Conservation (phyloP, 1,140 invertebrate genomes). For the Drosophila ficusphila region DNA sequence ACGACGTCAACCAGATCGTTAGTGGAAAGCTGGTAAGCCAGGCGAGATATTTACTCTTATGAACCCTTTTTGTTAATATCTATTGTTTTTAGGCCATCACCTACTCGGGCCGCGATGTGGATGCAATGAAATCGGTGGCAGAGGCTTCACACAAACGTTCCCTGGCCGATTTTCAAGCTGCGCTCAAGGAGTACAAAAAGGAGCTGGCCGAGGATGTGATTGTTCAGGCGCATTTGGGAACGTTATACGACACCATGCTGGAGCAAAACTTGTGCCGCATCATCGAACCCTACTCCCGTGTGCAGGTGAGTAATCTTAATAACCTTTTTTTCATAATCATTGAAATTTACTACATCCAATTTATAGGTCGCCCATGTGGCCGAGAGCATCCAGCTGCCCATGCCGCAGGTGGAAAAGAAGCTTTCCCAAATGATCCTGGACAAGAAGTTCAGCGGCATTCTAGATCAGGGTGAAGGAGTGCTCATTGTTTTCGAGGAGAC, state of each 20-base stretch:
- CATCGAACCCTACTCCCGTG: conserved; percentile 99
- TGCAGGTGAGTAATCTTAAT: conserved; percentile 89
- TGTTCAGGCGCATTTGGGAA: conserved; percentile 97
- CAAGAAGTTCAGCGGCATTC: conserved; percentile 97
- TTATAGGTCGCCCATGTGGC: conserved; percentile 91
- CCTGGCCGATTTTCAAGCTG: conserved; percentile 96
- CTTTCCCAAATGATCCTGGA: conserved; percentile 99
- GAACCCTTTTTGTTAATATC: background rate
- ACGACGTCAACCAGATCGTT: conserved; percentile 98
- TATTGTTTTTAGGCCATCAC: conserved; percentile 97
- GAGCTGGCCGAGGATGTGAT: conserved; percentile 98
- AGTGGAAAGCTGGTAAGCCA: conserved; percentile 92
- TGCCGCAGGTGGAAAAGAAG: conserved; percentile 98
- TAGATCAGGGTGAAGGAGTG: conserved; percentile 98
- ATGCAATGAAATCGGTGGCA: conserved; percentile 99
- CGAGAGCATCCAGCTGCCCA: conserved; percentile 93
- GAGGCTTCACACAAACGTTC: conserved; percentile 98
- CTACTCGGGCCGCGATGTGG: conserved; percentile 97
- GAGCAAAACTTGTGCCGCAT: conserved; percentile 99
- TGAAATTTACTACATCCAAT: conserved; percentile 13
- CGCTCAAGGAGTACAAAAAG: conserved; percentile 93
- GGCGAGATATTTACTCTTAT: background rate
- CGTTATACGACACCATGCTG: conserved; percentile 98
- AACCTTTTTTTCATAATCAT: background rate
- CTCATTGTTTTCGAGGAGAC: conserved; percentile 98